Conservation (phyloP, 1,140 invertebrate species). For the Cydia strobilella region DNA sequence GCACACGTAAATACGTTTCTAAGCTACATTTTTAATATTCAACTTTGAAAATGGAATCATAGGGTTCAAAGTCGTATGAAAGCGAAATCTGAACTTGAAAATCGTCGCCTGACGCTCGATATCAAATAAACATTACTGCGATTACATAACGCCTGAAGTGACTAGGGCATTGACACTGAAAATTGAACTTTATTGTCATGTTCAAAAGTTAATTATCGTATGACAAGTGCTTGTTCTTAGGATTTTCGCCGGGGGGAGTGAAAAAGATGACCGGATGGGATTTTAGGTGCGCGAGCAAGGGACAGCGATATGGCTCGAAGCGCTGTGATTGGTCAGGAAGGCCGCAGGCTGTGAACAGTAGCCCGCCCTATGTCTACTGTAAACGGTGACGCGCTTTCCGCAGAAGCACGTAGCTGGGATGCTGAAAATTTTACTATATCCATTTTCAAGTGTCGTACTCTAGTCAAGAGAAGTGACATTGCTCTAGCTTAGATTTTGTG, state of each 20-base stretch:
- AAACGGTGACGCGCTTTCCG: constrained; percentile 61
- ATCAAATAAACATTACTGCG: constrained; percentile 74
- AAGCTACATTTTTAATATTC: constrained; percentile 55
- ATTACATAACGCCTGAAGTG: constrained; percentile 61
- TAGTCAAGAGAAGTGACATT: too few relatives aligned
- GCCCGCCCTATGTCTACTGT: constrained; percentile 80
- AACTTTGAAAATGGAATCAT: constrained; percentile 60
- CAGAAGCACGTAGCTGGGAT: constrained; percentile 57
- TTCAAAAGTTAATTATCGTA: constrained; percentile 47
- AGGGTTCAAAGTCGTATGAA: constrained; percentile 71
- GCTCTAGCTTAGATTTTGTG: too few relatives aligned
- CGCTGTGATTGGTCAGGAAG: constrained; percentile 80
- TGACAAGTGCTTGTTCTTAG: constrained; percentile 59
- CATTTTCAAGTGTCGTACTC: background rate
- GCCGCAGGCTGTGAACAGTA: constrained; percentile 79
- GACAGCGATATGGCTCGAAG: constrained; percentile 74
- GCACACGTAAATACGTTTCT: constrained; percentile 76
- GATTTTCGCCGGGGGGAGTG: constrained; percentile 76
- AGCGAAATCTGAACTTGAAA: constrained; percentile 78
- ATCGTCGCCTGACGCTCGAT: constrained; percentile 78
- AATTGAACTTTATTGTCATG: constrained; percentile 46
- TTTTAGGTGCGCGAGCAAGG: constrained; percentile 45
- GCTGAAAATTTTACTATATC: constrained; percentile 1
- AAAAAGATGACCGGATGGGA: constrained; percentile 59
- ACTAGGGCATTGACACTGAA: constrained; percentile 39